Evolutionary conservation across 2,113 vertebrate species (phyloP).

Genomic region (Pipra filicauda): DNA sequence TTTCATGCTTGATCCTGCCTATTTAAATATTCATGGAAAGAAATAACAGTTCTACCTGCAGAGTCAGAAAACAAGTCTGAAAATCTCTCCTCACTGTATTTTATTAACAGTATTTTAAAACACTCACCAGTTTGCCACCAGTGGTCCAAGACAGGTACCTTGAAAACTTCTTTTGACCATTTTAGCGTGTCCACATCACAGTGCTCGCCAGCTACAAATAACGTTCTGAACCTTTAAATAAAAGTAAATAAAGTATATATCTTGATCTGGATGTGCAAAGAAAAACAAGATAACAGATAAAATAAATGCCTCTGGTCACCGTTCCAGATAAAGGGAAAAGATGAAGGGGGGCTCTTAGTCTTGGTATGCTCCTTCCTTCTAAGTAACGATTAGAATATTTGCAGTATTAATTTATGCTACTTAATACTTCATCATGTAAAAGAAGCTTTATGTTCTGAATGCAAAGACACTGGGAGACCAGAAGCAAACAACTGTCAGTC

Average conservation of each 20-base stretch:
- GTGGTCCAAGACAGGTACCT: slow-evolving; percentile 94
- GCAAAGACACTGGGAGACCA: not conserved
- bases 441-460: not conserved
- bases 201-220: slow-evolving; percentile 93
- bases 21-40: not conserved
- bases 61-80: not conserved
- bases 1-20: not conserved
- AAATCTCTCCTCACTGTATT: not conserved
- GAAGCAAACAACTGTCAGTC: not conserved
- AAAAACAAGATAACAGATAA: not conserved
- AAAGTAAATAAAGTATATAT: not conserved
- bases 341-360: not conserved
- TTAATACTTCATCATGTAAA: not conserved
- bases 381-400: not conserved
- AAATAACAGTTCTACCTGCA: not conserved
- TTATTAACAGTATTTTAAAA: not conserved
- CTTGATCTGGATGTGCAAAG: not conserved
- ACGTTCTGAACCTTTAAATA: slow-evolving; percentile 78
- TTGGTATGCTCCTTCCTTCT: not conserved
- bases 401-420: not conserved
- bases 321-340: not conserved
- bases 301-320: not conserved
- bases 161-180: slow-evolving; percentile 90
- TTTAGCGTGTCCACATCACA: slow-evolving; percentile 92
- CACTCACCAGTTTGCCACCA: slow-evolving; percentile 98